Evolutionary conservation across 2,113 vertebrate species (phyloP), one percentile per base, ranked within the genome.

Genomic region (Condylura cristata): DNA sequence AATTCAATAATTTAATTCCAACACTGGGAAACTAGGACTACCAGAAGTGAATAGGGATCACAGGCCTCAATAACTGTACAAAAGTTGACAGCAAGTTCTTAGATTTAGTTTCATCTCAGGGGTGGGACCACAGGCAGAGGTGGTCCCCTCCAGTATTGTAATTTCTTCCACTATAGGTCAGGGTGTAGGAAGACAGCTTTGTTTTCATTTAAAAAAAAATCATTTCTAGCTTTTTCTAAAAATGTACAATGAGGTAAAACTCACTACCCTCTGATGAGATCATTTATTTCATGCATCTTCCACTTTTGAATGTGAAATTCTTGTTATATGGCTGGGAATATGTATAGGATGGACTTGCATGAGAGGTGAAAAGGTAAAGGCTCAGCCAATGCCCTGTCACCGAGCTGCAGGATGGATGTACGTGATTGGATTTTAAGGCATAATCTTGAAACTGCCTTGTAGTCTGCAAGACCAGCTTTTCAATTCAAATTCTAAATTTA

Each of bases 401-500:
- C 13, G 1, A 2, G 20, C 34, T 1, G 2, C 7, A 0, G 37
- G 28, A 34, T 1, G 5, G 4, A 32, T 53, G n/a, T 51, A 18
- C 9, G 5, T 39, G n/a, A 44, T 37, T 44, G 80, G 30, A 60
- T 53, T 78, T 90, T 44, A 70, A 58, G 26, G n/a, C 71, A 34
- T 5, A 16, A 65, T 70, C 75, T 16, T 6, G 32, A 91, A 87
- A 65, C 34, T 83, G 51, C 22, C 37, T 46, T 44, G 41, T 34
- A n/a, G 70, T 96, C 61, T 91, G n/a, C 34, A 65, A 1, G 10
- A 78, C 7, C 26, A 39, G 34, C 63, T 94, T 87, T 91, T 58
- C 65, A 41, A 79, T 83, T 84, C 60, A 34, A 41, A 86, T 89
- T 84, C 87, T 71, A 61, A 80, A 53, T 90, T 68, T 53, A 70